A percentile compares a stretch with the other conserved stretches of the same genome.
phyloP scores from a whole-genome alignment of 1,140 invertebrate species.

The Neomicropteryx cornuta region DNA sequence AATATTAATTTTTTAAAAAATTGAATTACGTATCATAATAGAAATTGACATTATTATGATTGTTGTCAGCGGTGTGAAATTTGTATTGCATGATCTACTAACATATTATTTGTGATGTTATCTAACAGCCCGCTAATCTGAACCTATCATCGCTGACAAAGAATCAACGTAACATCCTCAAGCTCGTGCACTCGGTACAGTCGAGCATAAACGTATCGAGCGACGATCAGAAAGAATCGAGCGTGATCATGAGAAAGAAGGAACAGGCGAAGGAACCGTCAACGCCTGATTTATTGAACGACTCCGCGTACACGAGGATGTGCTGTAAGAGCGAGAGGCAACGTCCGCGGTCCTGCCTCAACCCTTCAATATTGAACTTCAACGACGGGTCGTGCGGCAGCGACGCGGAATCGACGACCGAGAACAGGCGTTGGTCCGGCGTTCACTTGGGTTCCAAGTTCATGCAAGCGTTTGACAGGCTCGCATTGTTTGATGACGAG shows the following conservation, averaged over 20 bases:
- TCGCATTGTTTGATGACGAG: slow-evolving; percentile 55
- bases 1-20: no score
- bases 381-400: slow-evolving; percentile 37
- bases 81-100: no score
- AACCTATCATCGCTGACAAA: slow-evolving; percentile 37
- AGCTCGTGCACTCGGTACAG: slow-evolving; percentile 41
- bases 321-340: slow-evolving; percentile 43
- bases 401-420: slow-evolving; percentile 42
- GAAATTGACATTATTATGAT: no score
- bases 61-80: no score
- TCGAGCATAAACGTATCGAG: slow-evolving; percentile 36
- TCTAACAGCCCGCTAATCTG: slow-evolving; percentile 38
- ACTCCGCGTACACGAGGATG: slow-evolving; percentile 35
- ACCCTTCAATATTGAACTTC: slow-evolving; percentile 36
- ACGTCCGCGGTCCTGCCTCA: slow-evolving; percentile 57
- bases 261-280: slow-evolving; percentile 33
- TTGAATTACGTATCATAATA: no score
- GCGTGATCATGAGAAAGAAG: slow-evolving; percentile 37
- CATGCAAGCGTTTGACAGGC: slow-evolving; percentile 56
- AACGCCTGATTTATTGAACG: slow-evolving; percentile 40
- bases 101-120: no score
- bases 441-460: slow-evolving; percentile 57
- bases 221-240: slow-evolving; percentile 37
- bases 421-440: slow-evolving; percentile 62
- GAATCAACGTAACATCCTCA: slow-evolving; percentile 44